phyloP scores from a whole-genome alignment of 2,888 invertebrate genomes.

The Lepidocyrtinus sp. region DNA sequence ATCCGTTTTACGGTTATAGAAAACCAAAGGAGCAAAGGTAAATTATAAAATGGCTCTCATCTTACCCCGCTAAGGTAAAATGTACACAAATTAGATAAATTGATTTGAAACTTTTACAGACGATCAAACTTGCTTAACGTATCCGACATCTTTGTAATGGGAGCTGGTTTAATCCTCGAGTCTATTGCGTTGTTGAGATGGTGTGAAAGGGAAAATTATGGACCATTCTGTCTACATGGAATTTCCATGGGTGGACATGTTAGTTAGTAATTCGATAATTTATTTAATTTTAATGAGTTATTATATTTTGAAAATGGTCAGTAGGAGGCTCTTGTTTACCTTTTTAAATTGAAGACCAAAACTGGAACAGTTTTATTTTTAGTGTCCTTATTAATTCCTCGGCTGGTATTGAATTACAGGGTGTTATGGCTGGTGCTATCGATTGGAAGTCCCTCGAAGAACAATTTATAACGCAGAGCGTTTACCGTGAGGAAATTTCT shows the following conservation, averaged over 20 bases:
- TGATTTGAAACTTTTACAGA: constrained; percentile 73
- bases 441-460: constrained; percentile 93
- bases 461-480: constrained; percentile 87
- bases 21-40: constrained; percentile 92
- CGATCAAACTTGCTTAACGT: constrained; percentile 95
- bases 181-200: constrained; percentile 92
- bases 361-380: too few species aligned
- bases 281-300: too few species aligned
- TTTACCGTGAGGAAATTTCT: constrained; percentile 86
- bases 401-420: constrained; percentile 75
- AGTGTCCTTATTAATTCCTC: too few species aligned
- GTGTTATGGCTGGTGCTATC: constrained; percentile 95
- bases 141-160: constrained; percentile 91
- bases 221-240: constrained; percentile 94
- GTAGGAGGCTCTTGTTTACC: too few species aligned
- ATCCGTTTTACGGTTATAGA: constrained; percentile 93
- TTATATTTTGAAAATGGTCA: neutral
- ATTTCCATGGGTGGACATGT: constrained; percentile 99
- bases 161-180: constrained; percentile 93
- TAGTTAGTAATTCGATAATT: constrained; percentile 73
- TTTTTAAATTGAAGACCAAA: constrained; percentile 21
- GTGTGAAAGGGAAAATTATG: constrained; percentile 92
- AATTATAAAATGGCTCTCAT: too few species aligned
- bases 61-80: constrained; percentile 72
- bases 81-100: neutral